A percentile compares a stretch with the other conserved stretches of the same genome.
Evolutionary conservation across 2,797 vertebrate genomes (phyloP).

Genomic region (Moxostoma hubbsi): DNA sequence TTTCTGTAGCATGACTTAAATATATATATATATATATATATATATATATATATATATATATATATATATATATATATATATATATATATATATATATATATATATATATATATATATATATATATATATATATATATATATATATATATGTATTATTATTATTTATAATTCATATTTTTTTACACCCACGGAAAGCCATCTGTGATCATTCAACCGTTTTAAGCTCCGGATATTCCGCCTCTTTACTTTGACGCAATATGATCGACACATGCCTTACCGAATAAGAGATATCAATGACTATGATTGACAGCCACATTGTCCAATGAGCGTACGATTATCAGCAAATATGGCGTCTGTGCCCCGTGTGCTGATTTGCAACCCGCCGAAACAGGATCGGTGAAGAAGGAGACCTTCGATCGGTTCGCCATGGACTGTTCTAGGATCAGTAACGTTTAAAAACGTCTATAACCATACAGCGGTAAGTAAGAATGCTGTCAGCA

Average conservation of each 20-base stretch:
- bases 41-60: too few relatives aligned
- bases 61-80: too few relatives aligned
- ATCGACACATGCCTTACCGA: conserved; percentile 39
- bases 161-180: too few relatives aligned
- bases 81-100: too few relatives aligned
- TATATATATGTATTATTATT: too few relatives aligned
- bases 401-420: conserved; percentile 76
- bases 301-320: conserved; percentile 58
- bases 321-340: conserved; percentile 62
- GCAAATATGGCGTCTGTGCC: conserved; percentile 48
- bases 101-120: too few relatives aligned
- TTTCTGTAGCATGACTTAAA: too few relatives aligned
- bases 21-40: too few relatives aligned
- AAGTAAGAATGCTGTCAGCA: conserved; percentile 74
- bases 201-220: neutral
- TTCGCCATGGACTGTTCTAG: conserved; percentile 78
- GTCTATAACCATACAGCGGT: conserved; percentile 65
- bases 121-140: too few relatives aligned
- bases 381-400: conserved; percentile 70
- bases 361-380: conserved; percentile 79
- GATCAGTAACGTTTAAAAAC: conserved; percentile 76
- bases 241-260: neutral
- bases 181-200: neutral
- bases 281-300: accelerated
- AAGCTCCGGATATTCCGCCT: conserved; percentile 67